A percentile compares a stretch with the other conserved stretches of the same genome.
Conservation (phyloP, 2,888 invertebrate genomes). For the Hypsopygia costalis region DNA sequence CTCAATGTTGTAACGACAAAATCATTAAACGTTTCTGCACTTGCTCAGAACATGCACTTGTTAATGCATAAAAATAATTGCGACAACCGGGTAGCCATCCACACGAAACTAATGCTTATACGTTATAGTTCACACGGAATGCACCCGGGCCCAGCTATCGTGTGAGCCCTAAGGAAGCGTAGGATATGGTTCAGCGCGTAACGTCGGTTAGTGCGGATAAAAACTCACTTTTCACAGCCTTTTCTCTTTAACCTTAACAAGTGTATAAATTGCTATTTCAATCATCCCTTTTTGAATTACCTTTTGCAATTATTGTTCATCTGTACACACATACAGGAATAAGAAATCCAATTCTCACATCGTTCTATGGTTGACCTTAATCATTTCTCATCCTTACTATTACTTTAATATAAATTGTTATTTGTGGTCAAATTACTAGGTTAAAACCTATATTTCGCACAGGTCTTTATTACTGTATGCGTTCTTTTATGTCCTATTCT, state of each 20-base stretch:
- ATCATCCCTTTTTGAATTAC: neutral
- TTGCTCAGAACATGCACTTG: slow-evolving; percentile 45
- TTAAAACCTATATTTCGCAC: too few relatives aligned
- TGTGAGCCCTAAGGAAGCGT: slow-evolving; percentile 50
- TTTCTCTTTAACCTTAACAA: neutral
- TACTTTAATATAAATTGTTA: too few relatives aligned
- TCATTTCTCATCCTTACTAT: too few relatives aligned
- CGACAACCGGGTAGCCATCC: slow-evolving; percentile 30
- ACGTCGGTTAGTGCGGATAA: slow-evolving; percentile 46
- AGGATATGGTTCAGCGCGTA: slow-evolving; percentile 70
- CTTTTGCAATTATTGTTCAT: too few relatives aligned
- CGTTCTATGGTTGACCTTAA: too few relatives aligned
- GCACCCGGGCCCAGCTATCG: slow-evolving; percentile 10
- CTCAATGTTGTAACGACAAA: too few relatives aligned
- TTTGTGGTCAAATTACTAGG: too few relatives aligned
- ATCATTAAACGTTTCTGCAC: slow-evolving; percentile 5
- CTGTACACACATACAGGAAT: too few relatives aligned
- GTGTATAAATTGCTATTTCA: neutral
- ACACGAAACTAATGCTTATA: slow-evolving; percentile 56
- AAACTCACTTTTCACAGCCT: slow-evolving; percentile 40
- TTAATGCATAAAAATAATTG: slow-evolving; percentile 54
- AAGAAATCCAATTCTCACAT: too few relatives aligned
- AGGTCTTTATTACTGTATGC: too few relatives aligned
- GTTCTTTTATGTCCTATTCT: too few relatives aligned
- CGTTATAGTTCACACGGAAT: slow-evolving; percentile 64